phyloP scores from a whole-genome alignment of 2,888 invertebrate species.

The Cerceris ruficornis region DNA sequence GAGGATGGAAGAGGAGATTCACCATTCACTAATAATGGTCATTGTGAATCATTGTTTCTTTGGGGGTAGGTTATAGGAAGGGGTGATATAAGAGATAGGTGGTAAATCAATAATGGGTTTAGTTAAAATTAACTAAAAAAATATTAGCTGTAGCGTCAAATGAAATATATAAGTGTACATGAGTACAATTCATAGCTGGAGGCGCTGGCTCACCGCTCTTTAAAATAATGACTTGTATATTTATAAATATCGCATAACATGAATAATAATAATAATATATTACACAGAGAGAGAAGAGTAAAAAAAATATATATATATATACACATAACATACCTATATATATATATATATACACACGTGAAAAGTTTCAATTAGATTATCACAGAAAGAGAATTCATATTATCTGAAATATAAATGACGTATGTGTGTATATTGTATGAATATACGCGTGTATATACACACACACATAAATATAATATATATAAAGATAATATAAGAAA shows the following conservation, averaged over 20 bases:
- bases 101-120: slow-evolving; percentile 67
- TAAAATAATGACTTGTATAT: slow-evolving; percentile 79
- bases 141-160: slow-evolving; percentile 66
- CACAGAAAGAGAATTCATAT: slow-evolving; percentile 72
- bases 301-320: slow-evolving; percentile 54
- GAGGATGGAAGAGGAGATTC: slow-evolving; percentile 13
- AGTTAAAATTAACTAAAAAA: slow-evolving; percentile 60
- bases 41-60: slow-evolving; percentile 58
- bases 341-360: slow-evolving; percentile 60
- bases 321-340: slow-evolving; percentile 63
- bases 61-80: slow-evolving; percentile 58
- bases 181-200: slow-evolving; percentile 70
- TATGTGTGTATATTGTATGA: slow-evolving; percentile 60
- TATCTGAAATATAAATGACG: slow-evolving; percentile 66
- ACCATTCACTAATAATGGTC: slow-evolving; percentile 34
- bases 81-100: slow-evolving; percentile 60
- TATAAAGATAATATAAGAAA: slow-evolving; percentile 66
- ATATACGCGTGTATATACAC: slow-evolving; percentile 43
- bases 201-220: slow-evolving; percentile 76
- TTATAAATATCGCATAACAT: slow-evolving; percentile 79
- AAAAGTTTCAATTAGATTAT: slow-evolving; percentile 72
- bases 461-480: slow-evolving; percentile 61
- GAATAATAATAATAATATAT: slow-evolving; percentile 72
- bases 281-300: slow-evolving; percentile 63
- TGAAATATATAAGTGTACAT: slow-evolving; percentile 67